Base-by-base conservation (phyloP, 2,888 invertebrate species). In the Aelia acuminata region DNA sequence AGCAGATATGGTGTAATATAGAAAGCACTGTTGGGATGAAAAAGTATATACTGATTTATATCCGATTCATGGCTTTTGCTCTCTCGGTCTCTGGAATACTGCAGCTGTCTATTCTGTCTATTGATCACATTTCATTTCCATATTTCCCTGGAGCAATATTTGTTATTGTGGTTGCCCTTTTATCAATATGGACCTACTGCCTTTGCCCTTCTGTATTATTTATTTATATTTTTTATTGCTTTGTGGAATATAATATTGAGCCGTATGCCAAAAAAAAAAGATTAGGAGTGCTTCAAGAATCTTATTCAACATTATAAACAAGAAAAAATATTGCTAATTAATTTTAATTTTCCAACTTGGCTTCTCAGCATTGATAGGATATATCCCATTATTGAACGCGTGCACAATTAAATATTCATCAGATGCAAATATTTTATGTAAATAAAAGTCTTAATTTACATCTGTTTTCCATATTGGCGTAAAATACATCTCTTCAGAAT, bases 61-160 rank as follows among this genome's bases (percentile, higher is more conserved):
- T 8, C 53, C 20, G n/a, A n/a, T 53, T 53, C n/a, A 49, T 49
- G 20, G 49, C 53, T n/a, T n/a, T 53, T 53, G 1, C n/a, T 11
- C 11, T n/a, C n/a, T n/a, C 8, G 7, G 8, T 20, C 50, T 50
- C 7, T 22, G 50, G 53, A 1, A n/a, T n/a, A n/a, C n/a, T 2
- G n/a, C n/a, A 53, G n/a, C 53, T 53, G 53, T 53, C 53, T 53
- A 53, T n/a, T n/a, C n/a, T 53, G n/a, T 53, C 57, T 57, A 31
- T 57, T 57, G 57, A 15, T 26, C 18, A 26, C 57, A 57, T 57
- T 57, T 57, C 57, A 57, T 57, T 26, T 20, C 26, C 57, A 26
- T 11, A 57, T 57, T 57, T 57, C 57, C 57, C 57, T 31, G 26
- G 26, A 26, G 57, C 57, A 26, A 26, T 31, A 57, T 57, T 13